Conservation (phyloP, 2,888 invertebrate genomes). For the Apamea epomidion region DNA sequence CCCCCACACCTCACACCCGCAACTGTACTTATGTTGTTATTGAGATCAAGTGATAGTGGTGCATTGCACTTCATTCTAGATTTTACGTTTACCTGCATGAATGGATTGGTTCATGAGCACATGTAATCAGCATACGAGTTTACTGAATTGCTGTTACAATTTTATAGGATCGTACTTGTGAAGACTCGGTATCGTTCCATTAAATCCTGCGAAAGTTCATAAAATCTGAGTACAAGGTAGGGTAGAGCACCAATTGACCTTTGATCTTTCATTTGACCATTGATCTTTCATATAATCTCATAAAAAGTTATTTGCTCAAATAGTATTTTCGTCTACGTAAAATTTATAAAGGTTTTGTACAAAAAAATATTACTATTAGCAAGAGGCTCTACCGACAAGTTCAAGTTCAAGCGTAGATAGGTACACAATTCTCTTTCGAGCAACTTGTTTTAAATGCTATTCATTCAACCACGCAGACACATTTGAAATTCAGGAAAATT, state of each 20-base stretch:
- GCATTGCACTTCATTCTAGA: slow-evolving; percentile 58
- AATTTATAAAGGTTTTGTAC: no score
- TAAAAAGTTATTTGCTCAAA: neutral
- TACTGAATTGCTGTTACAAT: neutral
- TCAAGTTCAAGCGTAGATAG: neutral
- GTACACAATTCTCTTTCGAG: neutral
- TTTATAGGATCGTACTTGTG: neutral
- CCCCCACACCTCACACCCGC: slow-evolving; percentile 64
- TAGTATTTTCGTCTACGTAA: neutral
- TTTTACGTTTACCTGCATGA: slow-evolving; percentile 39
- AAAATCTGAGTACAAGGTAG: neutral
- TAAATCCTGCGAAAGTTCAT: neutral
- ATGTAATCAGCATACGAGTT: neutral
- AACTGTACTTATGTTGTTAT: slow-evolving; percentile 66
- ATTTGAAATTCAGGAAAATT: slow-evolving; percentile 24
- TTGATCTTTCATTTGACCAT: neutral
- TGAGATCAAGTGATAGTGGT: slow-evolving; percentile 67
- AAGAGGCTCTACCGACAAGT: neutral
- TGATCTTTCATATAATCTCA: neutral
- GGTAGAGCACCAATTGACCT: neutral
- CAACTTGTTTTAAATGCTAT: neutral
- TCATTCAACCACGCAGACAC: slow-evolving; percentile 1
- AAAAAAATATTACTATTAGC: neutral
- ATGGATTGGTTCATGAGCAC: slow-evolving; percentile 25
- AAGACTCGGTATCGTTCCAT: neutral